phyloP scores from a whole-genome alignment of 2,113 vertebrate genomes.

The Sturnira hondurensis region DNA sequence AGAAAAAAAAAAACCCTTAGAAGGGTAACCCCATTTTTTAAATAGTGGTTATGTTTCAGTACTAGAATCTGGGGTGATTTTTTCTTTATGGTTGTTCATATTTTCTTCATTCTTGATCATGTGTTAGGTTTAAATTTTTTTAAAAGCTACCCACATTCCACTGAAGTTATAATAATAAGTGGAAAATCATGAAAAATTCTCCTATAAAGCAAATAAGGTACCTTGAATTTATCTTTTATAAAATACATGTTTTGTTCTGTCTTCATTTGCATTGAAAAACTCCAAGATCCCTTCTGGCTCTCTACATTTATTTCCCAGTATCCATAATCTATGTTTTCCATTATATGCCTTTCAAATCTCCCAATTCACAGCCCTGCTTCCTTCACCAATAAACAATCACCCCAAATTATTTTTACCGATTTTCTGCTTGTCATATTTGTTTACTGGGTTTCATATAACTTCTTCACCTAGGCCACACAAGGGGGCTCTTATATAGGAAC shows the following conservation, averaged over 20 bases:
- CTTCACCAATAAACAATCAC: neutral
- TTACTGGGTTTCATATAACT: neutral
- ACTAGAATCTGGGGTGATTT: neutral
- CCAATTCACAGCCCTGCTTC: neutral
- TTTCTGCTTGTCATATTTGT: neutral
- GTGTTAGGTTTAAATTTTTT: neutral
- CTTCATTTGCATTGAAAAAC: neutral
- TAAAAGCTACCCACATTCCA: neutral
- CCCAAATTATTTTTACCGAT: neutral
- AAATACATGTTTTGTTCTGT: neutral
- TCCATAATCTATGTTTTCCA: neutral
- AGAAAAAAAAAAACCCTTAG: neutral
- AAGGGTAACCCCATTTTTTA: neutral
- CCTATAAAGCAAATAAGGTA: neutral
- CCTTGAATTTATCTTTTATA: neutral
- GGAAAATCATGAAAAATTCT: neutral
- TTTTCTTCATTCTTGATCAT: neutral
- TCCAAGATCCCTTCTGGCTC: neutral
- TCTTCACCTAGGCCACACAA: neutral
- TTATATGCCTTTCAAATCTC: neutral
- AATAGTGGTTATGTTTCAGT: neutral
- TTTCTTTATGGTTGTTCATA: neutral
- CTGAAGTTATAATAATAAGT: conserved; percentile 10
- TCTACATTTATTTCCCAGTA: neutral
- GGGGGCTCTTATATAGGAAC: neutral